Conservation (phyloP, 2,888 invertebrate species). For the Drosophila formosana region DNA sequence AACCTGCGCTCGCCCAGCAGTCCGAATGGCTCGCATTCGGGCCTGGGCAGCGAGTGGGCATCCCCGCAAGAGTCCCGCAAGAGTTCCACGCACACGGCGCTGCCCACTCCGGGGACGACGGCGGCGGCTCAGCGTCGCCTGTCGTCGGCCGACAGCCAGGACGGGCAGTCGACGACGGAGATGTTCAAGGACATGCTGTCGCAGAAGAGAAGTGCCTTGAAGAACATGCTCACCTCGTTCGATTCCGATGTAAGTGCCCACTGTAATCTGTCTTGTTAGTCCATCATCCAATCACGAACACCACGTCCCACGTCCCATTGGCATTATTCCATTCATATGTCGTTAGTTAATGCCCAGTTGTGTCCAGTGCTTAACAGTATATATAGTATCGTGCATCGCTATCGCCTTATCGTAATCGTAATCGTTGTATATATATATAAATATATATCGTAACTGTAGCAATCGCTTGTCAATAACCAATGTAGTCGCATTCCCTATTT, state of each 20-base stretch:
- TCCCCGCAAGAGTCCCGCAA: conserved; percentile 88
- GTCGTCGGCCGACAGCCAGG: conserved; percentile 88
- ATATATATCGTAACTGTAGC: conserved; percentile 34
- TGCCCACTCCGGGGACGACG: conserved; percentile 49
- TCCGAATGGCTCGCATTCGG: conserved; percentile 85
- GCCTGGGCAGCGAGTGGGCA: conserved; percentile 86
- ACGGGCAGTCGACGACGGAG: conserved; percentile 93
- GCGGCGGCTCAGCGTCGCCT: conserved; percentile 86
- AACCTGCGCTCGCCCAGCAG: conserved; percentile 88
- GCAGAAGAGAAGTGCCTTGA: conserved; percentile 94
- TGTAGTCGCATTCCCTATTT: conserved; percentile 22
- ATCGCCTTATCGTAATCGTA: conserved; percentile 15
- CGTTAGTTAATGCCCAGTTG: conserved; percentile 10
- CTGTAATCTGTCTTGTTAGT: not conserved
- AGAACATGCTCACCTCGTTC: conserved; percentile 94
- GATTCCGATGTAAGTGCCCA: conserved; percentile 93
- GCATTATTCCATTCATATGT: not conserved
- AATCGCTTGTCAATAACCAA: conserved; percentile 24
- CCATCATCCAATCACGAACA: conserved; percentile 9
- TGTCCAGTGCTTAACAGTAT: conserved; percentile 35
- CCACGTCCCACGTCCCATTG: conserved; percentile 12
- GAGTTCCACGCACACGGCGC: conserved; percentile 82
- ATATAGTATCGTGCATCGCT: conserved; percentile 42
- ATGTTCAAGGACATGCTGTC: conserved; percentile 97
- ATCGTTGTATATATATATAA: conserved; percentile 29